Evolutionary conservation across 1,140 invertebrate genomes (phyloP), one percentile per base, ranked within the genome.

Genomic region (Argopecten irradians): DNA sequence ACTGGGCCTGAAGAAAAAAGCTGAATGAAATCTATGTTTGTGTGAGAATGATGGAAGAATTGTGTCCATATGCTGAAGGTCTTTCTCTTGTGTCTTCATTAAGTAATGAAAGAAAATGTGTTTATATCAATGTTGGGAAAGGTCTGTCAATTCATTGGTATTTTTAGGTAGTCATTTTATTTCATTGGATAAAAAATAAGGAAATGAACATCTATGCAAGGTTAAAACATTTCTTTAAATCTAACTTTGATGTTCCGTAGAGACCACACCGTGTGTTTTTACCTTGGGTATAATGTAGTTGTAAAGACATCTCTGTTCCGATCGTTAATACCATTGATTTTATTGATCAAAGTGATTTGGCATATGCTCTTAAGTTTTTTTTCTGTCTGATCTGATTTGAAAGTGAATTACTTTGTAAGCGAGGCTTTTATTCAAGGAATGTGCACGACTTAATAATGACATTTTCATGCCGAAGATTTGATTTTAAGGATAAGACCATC

Each of bases 391-490:
- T 71, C 55, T 28, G n/a, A 71, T n/a, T 3, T 11, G n/a, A 71
- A 71, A 71, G 55, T 71, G 55, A 71, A 71, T 71, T 71, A n/a
- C 55, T 28, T 71, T 71, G 22, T 71, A 71, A 3, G 55, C 1
- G 55, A 71, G 11, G 22, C 28, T 71, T 71, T 71, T 71, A 71
- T 71, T 28, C n/a, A 8, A 71, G 55, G n/a, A 8, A 28, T 71
- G 55, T 71, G n/a, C 55, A 71, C 22, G 22, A 16, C 55, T 71
- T 71, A 28, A n/a, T 71, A 71, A 28, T 71, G 55, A 71, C n/a
- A 71, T 71, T 71, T 71, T 71, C 55, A 71, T 71, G 55, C n/a
- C n/a, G 55, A 71, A 71, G 55, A 71, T 71, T 71, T 71, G 55
- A 71, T 71, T 71, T 71, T 28, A 11, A 28, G 55, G 55, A 71